These are phyloP conservation scores for Calvadosia cruxmelitensis DNA, from an alignment of 30 jellyfish, hydroid and myxozoan species.

Conservation along the genomic window DNA sequence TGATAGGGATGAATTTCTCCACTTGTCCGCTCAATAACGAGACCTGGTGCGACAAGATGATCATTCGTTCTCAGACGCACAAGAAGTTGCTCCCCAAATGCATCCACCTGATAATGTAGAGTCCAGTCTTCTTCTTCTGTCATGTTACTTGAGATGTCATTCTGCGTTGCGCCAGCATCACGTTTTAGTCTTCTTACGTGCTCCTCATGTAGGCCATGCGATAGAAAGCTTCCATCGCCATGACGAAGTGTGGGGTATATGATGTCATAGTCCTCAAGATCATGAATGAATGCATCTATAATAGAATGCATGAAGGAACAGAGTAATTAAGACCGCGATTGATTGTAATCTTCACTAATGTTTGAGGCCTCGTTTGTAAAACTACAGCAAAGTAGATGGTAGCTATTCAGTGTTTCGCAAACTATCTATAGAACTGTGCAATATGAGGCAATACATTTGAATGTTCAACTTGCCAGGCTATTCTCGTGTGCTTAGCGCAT, in stretches of 20 bases:
- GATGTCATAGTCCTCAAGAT: conserved; percentile 42
- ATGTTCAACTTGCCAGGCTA: too few relatives aligned
- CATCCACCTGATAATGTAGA: conserved; percentile 15
- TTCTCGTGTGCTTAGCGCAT: too few relatives aligned
- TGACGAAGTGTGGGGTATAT: conserved; percentile 35
- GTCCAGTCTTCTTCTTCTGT: conserved; percentile 19
- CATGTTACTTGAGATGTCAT: conserved; percentile 5
- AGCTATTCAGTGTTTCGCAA: too few relatives aligned
- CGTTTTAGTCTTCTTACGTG: conserved; percentile 53
- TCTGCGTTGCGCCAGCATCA: not conserved
- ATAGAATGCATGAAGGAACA: too few relatives aligned
- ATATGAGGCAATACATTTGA: too few relatives aligned
- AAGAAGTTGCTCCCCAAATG: conserved; percentile 21
- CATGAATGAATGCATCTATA: not conserved
- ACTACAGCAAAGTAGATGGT: too few relatives aligned
- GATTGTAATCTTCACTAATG: too few relatives aligned
- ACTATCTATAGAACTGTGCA: too few relatives aligned
- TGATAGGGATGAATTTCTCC: conserved; percentile 20
- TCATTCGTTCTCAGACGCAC: conserved; percentile 14
- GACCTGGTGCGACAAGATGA: conserved; percentile 37
- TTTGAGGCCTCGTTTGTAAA: too few relatives aligned
- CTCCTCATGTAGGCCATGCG: conserved; percentile 33
- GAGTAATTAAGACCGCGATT: too few relatives aligned
- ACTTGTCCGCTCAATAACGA: conserved; percentile 39
- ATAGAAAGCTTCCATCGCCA: conserved; percentile 21